Percentiles rank a stretch among this genome's conserved stretches.
Conservation (phyloP, 1,140 invertebrate species). For the Cataglyphis hispanica region DNA sequence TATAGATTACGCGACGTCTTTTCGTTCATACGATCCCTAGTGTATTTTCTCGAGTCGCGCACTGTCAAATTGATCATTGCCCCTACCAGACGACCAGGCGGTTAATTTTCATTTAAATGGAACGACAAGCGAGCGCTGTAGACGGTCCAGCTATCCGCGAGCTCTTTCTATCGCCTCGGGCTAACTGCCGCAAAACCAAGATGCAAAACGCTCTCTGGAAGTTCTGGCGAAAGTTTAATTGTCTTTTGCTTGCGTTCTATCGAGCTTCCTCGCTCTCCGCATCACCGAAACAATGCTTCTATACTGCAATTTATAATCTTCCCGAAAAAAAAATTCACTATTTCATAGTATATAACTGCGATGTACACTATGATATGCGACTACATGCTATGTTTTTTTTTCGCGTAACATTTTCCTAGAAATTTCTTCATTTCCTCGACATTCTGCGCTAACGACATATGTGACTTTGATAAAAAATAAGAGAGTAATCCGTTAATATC, state of each 20-base stretch:
- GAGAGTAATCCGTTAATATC: not conserved
- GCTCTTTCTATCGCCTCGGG: conserved; percentile 50
- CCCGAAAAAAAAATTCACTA: not conserved
- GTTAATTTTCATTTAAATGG: conserved; percentile 85
- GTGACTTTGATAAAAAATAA: not conserved
- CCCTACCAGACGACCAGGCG: conserved; percentile 40
- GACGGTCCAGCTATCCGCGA: conserved; percentile 55
- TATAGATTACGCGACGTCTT: not conserved
- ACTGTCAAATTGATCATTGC: conserved; percentile 75
- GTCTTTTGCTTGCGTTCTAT: conserved; percentile 76
- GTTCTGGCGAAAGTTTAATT: conserved; percentile 82
- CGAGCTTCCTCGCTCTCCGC: conserved; percentile 47
- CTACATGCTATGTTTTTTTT: not conserved
- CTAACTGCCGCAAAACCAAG: conserved; percentile 58
- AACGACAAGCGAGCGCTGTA: conserved; percentile 70
- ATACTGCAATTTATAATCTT: conserved; percentile 31
- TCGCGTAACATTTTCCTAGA: not conserved
- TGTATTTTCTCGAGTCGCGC: conserved; percentile 11
- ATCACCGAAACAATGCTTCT: not conserved
- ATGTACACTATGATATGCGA: not conserved
- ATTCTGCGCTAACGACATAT: not conserved
- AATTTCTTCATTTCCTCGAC: not conserved
- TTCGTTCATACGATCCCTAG: not conserved
- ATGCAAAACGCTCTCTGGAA: conserved; percentile 76
- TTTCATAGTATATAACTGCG: not conserved